phyloP scores from a whole-genome alignment of 2,113 vertebrate genomes.

The Nesogale talazaci region DNA sequence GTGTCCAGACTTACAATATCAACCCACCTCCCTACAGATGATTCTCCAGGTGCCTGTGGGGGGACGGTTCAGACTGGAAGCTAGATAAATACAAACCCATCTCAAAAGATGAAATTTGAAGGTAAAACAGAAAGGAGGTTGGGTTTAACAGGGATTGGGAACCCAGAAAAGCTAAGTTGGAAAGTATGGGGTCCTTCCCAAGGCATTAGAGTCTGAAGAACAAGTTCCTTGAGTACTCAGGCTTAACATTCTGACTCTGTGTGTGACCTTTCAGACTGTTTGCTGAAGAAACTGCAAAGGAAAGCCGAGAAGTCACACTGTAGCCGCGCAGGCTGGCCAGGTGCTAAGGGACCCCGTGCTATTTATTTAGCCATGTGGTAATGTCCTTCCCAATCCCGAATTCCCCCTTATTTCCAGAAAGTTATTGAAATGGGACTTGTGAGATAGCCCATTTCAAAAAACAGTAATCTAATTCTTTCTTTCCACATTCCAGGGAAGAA shows the following conservation, averaged over 20 bases:
- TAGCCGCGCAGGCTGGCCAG: slow-evolving; percentile 25
- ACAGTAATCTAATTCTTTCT: slow-evolving; percentile 71
- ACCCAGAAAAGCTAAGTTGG: background rate
- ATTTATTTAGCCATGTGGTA: slow-evolving; percentile 58
- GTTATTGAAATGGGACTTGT: slow-evolving; percentile 71
- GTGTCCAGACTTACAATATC: background rate
- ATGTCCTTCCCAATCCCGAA: slow-evolving; percentile 70
- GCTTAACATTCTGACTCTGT: slow-evolving; percentile 65
- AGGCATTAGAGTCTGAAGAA: background rate
- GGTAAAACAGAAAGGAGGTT: background rate
- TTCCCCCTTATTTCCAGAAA: slow-evolving; percentile 54
- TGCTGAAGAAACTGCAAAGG: slow-evolving; percentile 47
- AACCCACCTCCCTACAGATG: too few relatives aligned
- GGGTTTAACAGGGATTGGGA: background rate
- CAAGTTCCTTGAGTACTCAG: background rate
- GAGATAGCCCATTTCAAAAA: slow-evolving; percentile 69
- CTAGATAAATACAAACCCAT: background rate
- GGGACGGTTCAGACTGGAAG: background rate
- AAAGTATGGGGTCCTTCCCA: slow-evolving; percentile 51
- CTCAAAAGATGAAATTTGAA: background rate
- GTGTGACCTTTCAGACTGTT: slow-evolving; percentile 70
- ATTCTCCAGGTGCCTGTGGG: background rate
- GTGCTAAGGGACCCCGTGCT: slow-evolving; percentile 23
- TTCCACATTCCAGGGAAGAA: background rate
- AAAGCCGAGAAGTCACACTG: slow-evolving; percentile 54